Base-by-base conservation (phyloP, 1,140 invertebrate species). In the Gryon sp. region DNA sequence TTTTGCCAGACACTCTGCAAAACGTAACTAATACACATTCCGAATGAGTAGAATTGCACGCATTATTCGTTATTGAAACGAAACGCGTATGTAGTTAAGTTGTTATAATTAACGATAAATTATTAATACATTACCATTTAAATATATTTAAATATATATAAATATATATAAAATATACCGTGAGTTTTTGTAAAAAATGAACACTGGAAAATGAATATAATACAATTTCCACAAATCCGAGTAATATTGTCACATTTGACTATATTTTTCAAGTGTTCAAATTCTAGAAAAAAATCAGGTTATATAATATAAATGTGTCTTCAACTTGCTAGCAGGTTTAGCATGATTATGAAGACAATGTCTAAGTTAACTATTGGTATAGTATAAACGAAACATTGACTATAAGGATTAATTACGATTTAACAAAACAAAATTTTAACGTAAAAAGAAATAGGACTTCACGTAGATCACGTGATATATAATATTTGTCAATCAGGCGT, bases 311-410 rank as follows among this genome's bases (percentile, higher is more conserved):
- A 3, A 2, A 28, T 70, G 76, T 72, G 78, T 74, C 69, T 78
- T 60, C 77, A 50, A 72, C 72, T 75, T 83, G 82, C 82, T 83
- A 83, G 78, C 82, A 70, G 80, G 82, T 62, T 80, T 82, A 80
- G 82, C 82, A 83, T 80, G 75, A 50, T 76, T 73, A 66, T 60
- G 46, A 69, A 78, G n/a, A 38, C 76, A 79, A 80, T 52, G 59
- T 66, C 53, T 73, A 53, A 70, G 52, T 76, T 70, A 70, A 70
- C 65, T 76, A 70, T 60, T 70, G 40, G 59, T 76, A 52, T 40
- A 50, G 50, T 69, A 68, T 57, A 63, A 59, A 55, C 4, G 36
- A 65, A 69, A 69, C 36, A 76, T 68, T 57, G 62, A 76, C 41
- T 63, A 46, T 34, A 57, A 14, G n/a, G 46, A 34, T 76, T 36